Evolutionary conservation across 2,888 invertebrate species (phyloP), one percentile per base, ranked within the genome.

Genomic region (Cephus spinipes): DNA sequence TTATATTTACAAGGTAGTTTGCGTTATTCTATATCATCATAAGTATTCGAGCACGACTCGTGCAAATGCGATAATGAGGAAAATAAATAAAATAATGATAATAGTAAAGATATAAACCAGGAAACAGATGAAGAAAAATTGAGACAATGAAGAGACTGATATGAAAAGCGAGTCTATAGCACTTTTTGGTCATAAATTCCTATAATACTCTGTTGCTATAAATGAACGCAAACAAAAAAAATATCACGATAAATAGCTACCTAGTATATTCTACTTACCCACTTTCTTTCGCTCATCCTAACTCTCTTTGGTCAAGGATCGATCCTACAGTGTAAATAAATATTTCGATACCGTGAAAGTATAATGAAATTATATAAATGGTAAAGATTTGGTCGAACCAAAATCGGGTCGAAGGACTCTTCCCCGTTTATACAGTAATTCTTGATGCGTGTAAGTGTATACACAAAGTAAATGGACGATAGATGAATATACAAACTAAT

Each of bases 1-100:
- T 55, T 75, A 74, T 75, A 77, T 77, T 75, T 77, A 77, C 75
- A 77, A 33, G n/a, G 31, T 55, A 71, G 32, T 55, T 23, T 55
- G 55, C 55, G 9, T 55, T 55, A 55, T 55, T 23, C 23, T 23
- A 55, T 23, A 23, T 55, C 23, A 23, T 55, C 55, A 2, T 55
- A 55, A 55, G 55, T 55, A 55, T 23, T 55, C 55, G 55, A 55
- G 55, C 9, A 9, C 2, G 55, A 55, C 23, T 55, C 55, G 23
- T 9, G 6, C 23, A 23, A 55, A 23, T 55, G 55, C 23, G 23
- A 23, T 55, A 55, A 55, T 9, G 23, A 55, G 23, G 15, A 9
- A 55, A 23, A 55, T 55, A 2, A 55, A 55, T 40, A 40, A 40
- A 40, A 6, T 6, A 40, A 36, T 15, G 40, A 15, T 15, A 15